These are phyloP conservation scores for Agrotis segetum DNA, from an alignment of 2,888 invertebrate species.

Conservation along the genomic window DNA sequence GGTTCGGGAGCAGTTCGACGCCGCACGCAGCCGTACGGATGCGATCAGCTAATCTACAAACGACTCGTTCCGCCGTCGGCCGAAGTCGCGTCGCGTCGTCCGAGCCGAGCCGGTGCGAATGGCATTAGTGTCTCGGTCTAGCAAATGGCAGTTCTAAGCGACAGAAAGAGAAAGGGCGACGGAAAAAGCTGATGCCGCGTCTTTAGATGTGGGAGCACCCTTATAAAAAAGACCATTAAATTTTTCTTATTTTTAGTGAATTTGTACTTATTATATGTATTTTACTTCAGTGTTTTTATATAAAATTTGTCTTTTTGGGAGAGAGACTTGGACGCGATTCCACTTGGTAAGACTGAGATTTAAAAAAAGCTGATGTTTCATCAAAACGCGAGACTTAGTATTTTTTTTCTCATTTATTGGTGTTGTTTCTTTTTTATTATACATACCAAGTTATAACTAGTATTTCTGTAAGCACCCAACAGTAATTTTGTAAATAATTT, in stretches of 20 bases:
- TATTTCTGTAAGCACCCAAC: neutral
- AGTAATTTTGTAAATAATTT: conserved; percentile 3
- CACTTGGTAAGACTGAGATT: conserved; percentile 51
- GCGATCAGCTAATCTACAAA: too few species aligned
- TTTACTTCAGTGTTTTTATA: conserved; percentile 8
- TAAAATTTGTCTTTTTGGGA: conserved; percentile 24
- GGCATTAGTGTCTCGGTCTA: too few species aligned
- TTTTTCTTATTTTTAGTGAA: conserved; percentile 2
- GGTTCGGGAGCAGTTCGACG: too few species aligned
- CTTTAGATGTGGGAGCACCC: too few species aligned
- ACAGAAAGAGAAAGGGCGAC: too few species aligned
- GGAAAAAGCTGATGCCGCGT: too few species aligned
- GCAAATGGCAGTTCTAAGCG: too few species aligned
- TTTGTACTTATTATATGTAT: neutral
- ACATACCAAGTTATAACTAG: conserved; percentile 2
- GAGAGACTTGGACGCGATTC: conserved; percentile 15
- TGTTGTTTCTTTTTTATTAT: conserved; percentile 4
- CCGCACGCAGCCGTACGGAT: too few species aligned
- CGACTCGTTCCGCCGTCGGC: too few species aligned
- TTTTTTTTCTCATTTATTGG: conserved; percentile 7
- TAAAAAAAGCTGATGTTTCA: conserved; percentile 13
- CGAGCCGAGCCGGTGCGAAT: too few species aligned
- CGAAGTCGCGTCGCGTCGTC: too few species aligned
- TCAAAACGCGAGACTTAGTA: conserved; percentile 12
- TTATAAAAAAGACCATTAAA: neutral